Base-by-base conservation (phyloP, 2,797 vertebrate species). In the Malacoraja senta region DNA sequence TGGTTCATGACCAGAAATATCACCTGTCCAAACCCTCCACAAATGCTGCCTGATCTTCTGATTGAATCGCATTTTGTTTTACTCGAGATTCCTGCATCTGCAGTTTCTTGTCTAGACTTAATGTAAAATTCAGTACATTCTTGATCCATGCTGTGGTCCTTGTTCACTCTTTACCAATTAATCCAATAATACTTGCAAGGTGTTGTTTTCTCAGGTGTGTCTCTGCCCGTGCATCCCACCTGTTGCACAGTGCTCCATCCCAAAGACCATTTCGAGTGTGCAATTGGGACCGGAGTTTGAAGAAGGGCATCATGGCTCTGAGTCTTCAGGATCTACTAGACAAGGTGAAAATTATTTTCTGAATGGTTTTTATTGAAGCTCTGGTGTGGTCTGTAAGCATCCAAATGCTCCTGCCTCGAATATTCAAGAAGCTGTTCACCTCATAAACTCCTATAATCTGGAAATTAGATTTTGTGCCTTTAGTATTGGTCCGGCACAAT, bases 261-360 rank as follows among this genome's bases (percentile, higher is more conserved):
- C 94, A 95, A 0, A 97, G 96, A 74, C 97, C 98, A 74, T 98
- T 96, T 93, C 96, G 97, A 0, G 96, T 98, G 79, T 96, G 96
- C n/a, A 97, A 96, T 93, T 95, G 95, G 0, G 97, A 98, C 93
- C 97, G 97, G 84, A 97, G 97, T 0, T 1, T 97, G 94, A 97
- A 98, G 94, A 99, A 99, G 94, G 99, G 98, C 1, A 94, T 99
- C 93, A 96, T 97, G 96, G 98, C 98, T 0, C 95, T 96, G 0
- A 94, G 95, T 6, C 95, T 99, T 0, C 93, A 93, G 0, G 98
- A 98, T 93, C 96, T 99, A 68, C 17, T 68, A 32, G 84, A 88
- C 61, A 88, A 88, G 84, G 84, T 68, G 84, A 84, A 61, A 7
- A 29, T 84, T 61, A 15, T 58, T 29, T 84, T 21, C 12, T 6